Base-by-base conservation (phyloP, 2,113 vertebrate species). In the Grantiella picta region DNA sequence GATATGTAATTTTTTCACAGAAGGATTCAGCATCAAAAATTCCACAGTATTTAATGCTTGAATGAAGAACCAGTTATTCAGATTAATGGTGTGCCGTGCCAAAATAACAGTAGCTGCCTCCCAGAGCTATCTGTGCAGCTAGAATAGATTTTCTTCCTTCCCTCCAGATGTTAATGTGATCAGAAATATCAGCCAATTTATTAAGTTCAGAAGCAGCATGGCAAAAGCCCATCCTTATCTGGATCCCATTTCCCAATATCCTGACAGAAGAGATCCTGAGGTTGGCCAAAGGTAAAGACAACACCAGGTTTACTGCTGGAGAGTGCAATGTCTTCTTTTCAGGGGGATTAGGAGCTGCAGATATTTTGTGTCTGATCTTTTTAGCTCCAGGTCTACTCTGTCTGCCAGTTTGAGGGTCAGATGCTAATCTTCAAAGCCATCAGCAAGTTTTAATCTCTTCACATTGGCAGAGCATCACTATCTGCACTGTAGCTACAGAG, bases 91-190 rank as follows among this genome's bases (percentile, higher is more conserved):
- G 50, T 73, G 27, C 38, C 2, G 0, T 71, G 73, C 78, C 92
- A 91, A 52, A 91, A 63, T 40, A 76, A n/a, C 54, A 79, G 70
- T 49, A 94, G 70, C 78, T 91, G 69, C 73, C 44, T 90, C 75
- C 20, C 57, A 64, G 70, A 75, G 35, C 81, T 76, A 45, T 61
- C 81, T 71, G 16, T 12, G 4, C 35, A 79, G 56, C 40, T 72
- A 78, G n/a, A 71, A 85, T 87, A 23, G 49, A 83, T 94, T 91
- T 94, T 94, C 70, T 79, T 84, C 64, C 29, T 84, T 94, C 92
- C 36, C 56, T 56, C 53, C 92, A 94, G 87, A 90, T 91, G 84
- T 85, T 91, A 77, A 52, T 79, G 35, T 72, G 49, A 82, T 93
- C 65, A 91, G 57, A 87, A 87, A 28, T 44, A 79, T 79, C 78